Percentiles rank a stretch among this genome's conserved stretches.
These are phyloP conservation scores for Melanerpes formicivorus DNA, from an alignment of 2,113 vertebrate species.

Conservation along the genomic window DNA sequence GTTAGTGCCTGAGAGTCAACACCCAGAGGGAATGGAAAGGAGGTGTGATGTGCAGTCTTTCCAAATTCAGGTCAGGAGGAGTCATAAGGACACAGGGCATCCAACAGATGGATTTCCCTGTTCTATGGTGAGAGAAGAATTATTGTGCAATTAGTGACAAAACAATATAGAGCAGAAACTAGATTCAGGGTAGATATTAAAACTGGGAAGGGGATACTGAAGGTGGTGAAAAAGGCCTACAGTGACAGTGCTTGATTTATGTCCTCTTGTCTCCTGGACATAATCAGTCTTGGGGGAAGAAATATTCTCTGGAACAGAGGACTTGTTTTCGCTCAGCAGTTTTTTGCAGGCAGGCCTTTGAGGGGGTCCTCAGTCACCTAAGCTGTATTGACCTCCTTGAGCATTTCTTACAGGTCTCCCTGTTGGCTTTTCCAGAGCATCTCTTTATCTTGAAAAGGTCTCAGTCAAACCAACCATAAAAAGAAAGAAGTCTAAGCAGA, in stretches of 20 bases:
- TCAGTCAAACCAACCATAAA: not conserved
- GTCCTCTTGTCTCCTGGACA: not conserved
- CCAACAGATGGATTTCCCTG: not conserved
- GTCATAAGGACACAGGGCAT: not conserved
- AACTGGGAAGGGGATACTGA: not conserved
- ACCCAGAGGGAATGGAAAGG: not conserved
- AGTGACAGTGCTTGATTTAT: not conserved
- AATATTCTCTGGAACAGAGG: not conserved
- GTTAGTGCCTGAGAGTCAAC: not conserved
- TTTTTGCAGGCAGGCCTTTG: not conserved
- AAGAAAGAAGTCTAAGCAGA: not conserved
- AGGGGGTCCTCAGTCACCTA: not conserved
- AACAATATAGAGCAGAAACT: not conserved
- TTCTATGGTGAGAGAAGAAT: not conserved
- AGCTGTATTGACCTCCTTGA: not conserved
- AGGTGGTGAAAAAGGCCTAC: not conserved
- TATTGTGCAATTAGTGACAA: not conserved
- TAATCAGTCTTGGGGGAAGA: not conserved
- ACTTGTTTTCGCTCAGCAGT: not conserved
- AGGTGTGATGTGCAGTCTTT: not conserved
- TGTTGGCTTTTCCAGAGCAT: not conserved
- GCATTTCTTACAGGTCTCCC: not conserved
- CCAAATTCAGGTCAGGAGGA: constrained; percentile 15
- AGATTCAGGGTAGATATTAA: not conserved
- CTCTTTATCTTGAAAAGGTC: not conserved